These are phyloP conservation scores for Plutella xylostella DNA, from an alignment of 2,888 invertebrate genomes.

Conservation along the genomic window DNA sequence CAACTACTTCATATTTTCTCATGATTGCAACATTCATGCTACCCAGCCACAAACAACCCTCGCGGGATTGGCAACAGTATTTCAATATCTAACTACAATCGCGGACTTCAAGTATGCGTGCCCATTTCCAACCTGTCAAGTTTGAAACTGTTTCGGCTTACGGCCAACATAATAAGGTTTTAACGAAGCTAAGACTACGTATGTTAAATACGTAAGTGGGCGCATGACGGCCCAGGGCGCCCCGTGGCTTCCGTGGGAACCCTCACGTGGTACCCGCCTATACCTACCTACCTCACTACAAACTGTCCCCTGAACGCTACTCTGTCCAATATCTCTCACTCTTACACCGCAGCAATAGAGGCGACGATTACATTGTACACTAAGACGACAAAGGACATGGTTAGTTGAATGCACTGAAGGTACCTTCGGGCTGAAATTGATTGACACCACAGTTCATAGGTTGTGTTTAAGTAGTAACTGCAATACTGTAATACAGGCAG, in stretches of 20 bases:
- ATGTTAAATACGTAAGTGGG: conserved; percentile 67
- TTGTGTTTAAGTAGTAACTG: neutral
- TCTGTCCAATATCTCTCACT: no score
- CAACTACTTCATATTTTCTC: no score
- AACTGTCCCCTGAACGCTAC: conserved; percentile 51
- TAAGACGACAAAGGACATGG: no score
- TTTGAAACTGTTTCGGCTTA: conserved; percentile 57
- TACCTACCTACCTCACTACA: neutral
- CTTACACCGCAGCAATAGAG: no score
- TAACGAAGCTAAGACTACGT: conserved; percentile 51
- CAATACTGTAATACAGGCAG: no score
- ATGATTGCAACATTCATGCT: no score
- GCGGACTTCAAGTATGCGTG: conserved; percentile 54
- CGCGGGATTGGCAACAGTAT: neutral
- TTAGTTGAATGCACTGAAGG: no score
- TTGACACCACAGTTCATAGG: conserved; percentile 38
- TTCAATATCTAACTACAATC: neutral
- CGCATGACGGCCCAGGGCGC: conserved; percentile 65
- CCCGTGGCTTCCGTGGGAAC: conserved; percentile 66
- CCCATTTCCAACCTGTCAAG: conserved; percentile 59
- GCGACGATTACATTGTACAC: no score
- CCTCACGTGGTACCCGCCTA: conserved; percentile 57
- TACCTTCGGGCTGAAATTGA: conserved; percentile 64
- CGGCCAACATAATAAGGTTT: conserved; percentile 54
- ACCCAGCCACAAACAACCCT: no score